These are phyloP conservation scores for Axis porcinus DNA, from an alignment of 2,113 vertebrate species.

Conservation along the genomic window DNA sequence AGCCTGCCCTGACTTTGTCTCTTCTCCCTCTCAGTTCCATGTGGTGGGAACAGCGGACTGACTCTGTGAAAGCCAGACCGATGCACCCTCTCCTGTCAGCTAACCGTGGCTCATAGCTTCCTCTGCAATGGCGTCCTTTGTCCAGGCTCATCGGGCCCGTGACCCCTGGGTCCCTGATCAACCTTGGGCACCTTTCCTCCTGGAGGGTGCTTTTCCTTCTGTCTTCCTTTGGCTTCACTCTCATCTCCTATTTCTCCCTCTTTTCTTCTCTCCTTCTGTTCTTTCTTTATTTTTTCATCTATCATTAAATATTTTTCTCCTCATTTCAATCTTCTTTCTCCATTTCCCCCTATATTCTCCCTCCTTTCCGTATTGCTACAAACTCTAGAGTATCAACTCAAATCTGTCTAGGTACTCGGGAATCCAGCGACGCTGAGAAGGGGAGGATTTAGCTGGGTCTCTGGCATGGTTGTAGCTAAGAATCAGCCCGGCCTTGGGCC, in stretches of 20 bases:
- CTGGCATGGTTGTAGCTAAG: neutral
- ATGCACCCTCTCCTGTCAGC: neutral
- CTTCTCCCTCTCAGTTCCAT: neutral
- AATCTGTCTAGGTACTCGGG: neutral
- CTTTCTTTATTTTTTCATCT: neutral
- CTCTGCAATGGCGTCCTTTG: neutral
- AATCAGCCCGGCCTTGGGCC: neutral
- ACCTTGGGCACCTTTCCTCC: neutral
- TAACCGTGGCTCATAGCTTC: accelerated
- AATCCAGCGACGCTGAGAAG: neutral
- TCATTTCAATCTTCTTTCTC: neutral
- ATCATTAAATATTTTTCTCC: neutral
- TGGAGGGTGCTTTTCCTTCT: neutral
- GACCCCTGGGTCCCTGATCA: neutral
- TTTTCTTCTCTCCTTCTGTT: neutral
- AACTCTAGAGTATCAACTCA: neutral
- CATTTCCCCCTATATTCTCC: neutral
- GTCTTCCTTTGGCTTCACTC: neutral
- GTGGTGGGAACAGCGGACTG: neutral
- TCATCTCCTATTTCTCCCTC: neutral
- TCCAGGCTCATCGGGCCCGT: neutral
- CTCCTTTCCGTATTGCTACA: neutral
- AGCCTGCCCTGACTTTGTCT: neutral
- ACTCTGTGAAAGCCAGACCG: neutral
- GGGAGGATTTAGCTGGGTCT: neutral